Evolutionary conservation across 92 coral and sea anemone genomes (phyloP), one percentile per base, ranked within the genome.

Genomic region (Porites lobata): DNA sequence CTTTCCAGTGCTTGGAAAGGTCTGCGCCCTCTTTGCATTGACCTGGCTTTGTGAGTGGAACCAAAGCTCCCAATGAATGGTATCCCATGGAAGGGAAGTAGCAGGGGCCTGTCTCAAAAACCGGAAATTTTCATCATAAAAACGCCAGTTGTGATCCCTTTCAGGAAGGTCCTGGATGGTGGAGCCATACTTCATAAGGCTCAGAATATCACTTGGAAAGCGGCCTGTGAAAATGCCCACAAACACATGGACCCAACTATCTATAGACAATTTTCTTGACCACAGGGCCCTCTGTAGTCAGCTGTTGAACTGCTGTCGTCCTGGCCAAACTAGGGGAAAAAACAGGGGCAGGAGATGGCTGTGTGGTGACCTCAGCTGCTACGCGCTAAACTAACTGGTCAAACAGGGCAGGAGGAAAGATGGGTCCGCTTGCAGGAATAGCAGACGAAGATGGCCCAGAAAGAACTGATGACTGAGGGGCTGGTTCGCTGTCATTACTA

Each of bases 221-320:
- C 63, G 79, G 72, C 72, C 65, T 6, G 91, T 85, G 50, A 76
- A 92, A 58, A 89, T 72, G 1, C 87, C 90, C 62, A 50, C 86
- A 80, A 77, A 88, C 47, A 78, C 82, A n/a, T 79, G 87, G 73
- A 92, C 29, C 29, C 29, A 26, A 26, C 29, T 1, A 26, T 26
- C 29, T 26, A 1, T 26, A 26, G 29, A 26, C 29, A 26, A 26
- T 26, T 26, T 26, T 26, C 2, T 26, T 26, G 85, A 11, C 85
- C 76, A 81, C 64, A 67, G 85, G 76, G 63, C 66, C 20, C 76
- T 81, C 77, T 32, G 67, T 65, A 15, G 76, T 67, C 18, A 50
- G 32, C 29, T 26, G 29, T 26, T 26, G 2, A 26, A 26, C 29
- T 26, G 29, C 29, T 26, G 29, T 26, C 1, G 29, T 26, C 29